Percentiles rank a stretch among this genome's conserved stretches.
phyloP scores from a whole-genome alignment of 2,113 vertebrate genomes.

The Erinaceus europaeus region DNA sequence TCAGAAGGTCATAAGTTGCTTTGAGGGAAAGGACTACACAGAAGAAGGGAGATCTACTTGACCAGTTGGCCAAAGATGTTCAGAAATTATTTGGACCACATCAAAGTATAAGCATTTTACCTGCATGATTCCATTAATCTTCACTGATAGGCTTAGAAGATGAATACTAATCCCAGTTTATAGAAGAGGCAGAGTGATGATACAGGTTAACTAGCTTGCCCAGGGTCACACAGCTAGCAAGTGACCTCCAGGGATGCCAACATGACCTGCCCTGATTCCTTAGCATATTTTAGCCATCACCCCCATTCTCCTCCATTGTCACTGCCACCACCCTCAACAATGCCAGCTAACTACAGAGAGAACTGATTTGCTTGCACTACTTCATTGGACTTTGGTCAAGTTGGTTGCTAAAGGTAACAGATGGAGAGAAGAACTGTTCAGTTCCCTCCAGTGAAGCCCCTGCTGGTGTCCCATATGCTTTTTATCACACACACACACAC shows the following conservation, averaged over 20 bases:
- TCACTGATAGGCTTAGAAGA: neutral
- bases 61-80: neutral
- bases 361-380: neutral
- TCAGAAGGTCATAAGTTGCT: neutral
- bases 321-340: neutral
- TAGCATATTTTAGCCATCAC: neutral
- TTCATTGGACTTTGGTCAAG: conserved; percentile 23
- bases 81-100: neutral
- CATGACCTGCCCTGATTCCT: neutral
- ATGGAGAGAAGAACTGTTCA: conserved; percentile 36
- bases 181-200: neutral
- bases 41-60: neutral
- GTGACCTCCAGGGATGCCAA: neutral
- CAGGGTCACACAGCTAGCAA: neutral
- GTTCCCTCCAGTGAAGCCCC: conserved; percentile 11
- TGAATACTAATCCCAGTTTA: neutral
- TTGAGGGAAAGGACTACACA: neutral
- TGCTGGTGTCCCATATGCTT: conserved; percentile 51
- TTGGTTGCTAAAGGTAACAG: conserved; percentile 28
- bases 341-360: neutral
- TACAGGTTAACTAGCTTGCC: neutral
- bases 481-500: neutral
- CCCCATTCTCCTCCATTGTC: accelerated
- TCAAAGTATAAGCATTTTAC: neutral
- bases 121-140: neutral